Conservation (phyloP, 2,797 vertebrate species). For the Phrynocephalus vlangalii region DNA sequence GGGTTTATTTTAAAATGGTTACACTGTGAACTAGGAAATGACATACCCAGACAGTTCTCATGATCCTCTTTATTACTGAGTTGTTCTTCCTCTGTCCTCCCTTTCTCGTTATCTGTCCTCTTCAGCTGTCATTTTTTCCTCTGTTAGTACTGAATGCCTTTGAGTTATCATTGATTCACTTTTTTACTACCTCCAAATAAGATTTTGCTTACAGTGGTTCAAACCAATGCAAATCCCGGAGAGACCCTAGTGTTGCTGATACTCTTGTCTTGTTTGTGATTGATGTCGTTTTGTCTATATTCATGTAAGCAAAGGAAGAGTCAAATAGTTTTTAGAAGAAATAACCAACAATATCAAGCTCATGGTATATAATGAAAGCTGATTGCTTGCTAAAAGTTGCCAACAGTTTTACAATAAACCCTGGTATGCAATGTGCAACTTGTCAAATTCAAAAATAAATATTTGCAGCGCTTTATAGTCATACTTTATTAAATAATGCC, state of each 20-base stretch:
- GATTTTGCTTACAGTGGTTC: not conserved
- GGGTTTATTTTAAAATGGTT: not conserved
- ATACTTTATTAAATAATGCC: constrained; percentile 7
- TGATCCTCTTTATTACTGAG: not conserved
- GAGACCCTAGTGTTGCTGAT: not conserved
- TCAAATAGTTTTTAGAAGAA: not conserved
- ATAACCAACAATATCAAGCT: not conserved
- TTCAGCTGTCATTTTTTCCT: not conserved
- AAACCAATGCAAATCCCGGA: not conserved
- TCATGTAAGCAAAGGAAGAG: not conserved
- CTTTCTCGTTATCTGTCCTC: not conserved
- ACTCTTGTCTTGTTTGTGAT: not conserved
- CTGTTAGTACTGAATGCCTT: not conserved
- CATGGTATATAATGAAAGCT: not conserved
- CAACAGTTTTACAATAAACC: not conserved
- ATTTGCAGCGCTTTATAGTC: not conserved
- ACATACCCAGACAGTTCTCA: not conserved
- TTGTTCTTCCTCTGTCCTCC: not conserved
- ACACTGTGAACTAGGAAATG: not conserved
- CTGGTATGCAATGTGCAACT: not conserved
- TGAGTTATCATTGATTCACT: not conserved
- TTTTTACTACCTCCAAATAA: not conserved
- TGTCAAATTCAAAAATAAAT: not conserved
- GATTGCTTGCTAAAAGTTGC: not conserved
- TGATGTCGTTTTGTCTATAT: not conserved